These are phyloP conservation scores for Anoplolepis gracilipes DNA, from an alignment of 1,140 invertebrate species.

Conservation along the genomic window DNA sequence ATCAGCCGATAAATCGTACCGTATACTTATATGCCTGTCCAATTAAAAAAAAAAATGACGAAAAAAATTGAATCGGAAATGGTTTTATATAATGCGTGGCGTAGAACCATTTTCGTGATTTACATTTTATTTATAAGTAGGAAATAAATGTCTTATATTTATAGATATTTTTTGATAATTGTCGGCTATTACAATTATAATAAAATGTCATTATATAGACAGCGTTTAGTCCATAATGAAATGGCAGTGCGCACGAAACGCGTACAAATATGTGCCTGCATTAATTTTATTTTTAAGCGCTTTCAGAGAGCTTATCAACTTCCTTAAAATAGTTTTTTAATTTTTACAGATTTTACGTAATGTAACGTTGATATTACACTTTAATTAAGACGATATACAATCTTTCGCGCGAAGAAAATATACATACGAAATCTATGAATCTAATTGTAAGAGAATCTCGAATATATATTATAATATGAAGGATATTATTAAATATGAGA, in stretches of 20 bases:
- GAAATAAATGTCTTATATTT: conserved; percentile 23
- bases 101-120: neutral
- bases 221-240: neutral
- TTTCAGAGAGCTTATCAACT: neutral
- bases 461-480: conserved; percentile 21
- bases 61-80: neutral
- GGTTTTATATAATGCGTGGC: conserved; percentile 19
- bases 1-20: neutral
- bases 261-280: neutral
- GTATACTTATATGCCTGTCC: neutral
- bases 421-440: conserved; percentile 28
- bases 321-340: conserved; percentile 19
- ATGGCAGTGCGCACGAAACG: neutral
- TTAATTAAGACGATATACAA: conserved; percentile 18
- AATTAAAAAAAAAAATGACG: neutral
- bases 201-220: conserved; percentile 12
- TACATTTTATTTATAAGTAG: conserved; percentile 33
- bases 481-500: conserved; percentile 1
- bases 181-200: neutral
- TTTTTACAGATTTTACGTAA: conserved; percentile 35
- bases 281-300: neutral
- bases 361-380: neutral
- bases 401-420: neutral
- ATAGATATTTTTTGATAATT: neutral
- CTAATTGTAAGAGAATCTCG: conserved; percentile 4